phyloP scores from a whole-genome alignment of 2,113 vertebrate genomes.

The Cavia aperea region DNA sequence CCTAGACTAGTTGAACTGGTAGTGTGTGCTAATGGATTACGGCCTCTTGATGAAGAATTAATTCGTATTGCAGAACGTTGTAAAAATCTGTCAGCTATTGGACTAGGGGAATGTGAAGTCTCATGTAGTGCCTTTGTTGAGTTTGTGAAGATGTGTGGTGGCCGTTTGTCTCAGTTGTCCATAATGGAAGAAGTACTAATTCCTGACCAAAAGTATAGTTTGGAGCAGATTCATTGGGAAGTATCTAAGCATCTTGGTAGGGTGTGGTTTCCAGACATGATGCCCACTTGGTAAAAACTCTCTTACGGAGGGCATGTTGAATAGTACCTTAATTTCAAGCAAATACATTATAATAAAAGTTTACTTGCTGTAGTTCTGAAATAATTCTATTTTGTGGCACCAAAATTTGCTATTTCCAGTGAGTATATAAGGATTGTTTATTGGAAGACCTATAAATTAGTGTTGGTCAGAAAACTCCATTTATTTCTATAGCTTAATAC shows the following conservation, averaged over 20 bases:
- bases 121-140: constrained; percentile 98
- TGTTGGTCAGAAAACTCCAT: constrained; percentile 51
- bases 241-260: constrained; percentile 97
- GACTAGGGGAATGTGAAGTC: constrained; percentile 96
- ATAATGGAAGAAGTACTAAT: constrained; percentile 99
- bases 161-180: constrained; percentile 92
- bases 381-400: constrained; percentile 61
- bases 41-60: constrained; percentile 95
- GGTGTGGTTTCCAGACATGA: constrained; percentile 99
- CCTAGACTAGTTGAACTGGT: constrained; percentile 95
- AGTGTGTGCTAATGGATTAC: constrained; percentile 94
- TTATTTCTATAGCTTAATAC: constrained; percentile 54
- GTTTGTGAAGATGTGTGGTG: constrained; percentile 97
- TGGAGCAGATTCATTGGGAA: constrained; percentile 98
- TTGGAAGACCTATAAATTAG: not conserved
- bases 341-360: constrained; percentile 64
- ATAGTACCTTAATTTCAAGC: constrained; percentile 72
- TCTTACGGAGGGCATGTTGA: constrained; percentile 50
- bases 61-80: constrained; percentile 95
- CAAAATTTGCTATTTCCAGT: constrained; percentile 54
- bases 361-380: constrained; percentile 66
- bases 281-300: constrained; percentile 91
- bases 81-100: constrained; percentile 92
- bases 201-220: constrained; percentile 92
- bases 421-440: constrained; percentile 28